phyloP scores from a whole-genome alignment of 1,140 invertebrate species.

The Apis mellifera region Amel_HAv3.1 CM009936.2:6439001-6439500 shows the following conservation, averaged over 20 bases:
- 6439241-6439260: too few species aligned
- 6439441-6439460: too few species aligned
- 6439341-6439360: too few species aligned
- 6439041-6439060: constrained; percentile 35
- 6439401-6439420: too few species aligned
- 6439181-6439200: neutral
- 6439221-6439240: neutral
- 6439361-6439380: too few species aligned
- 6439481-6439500: neutral
- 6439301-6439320: too few species aligned
- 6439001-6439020: constrained; percentile 33
- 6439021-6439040: constrained; percentile 35
- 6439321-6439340: too few species aligned
- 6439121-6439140: constrained; percentile 45
- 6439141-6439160: constrained; percentile 30
- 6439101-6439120: constrained; percentile 45
- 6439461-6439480: too few species aligned
- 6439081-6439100: constrained; percentile 45
- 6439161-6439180: constrained; percentile 12
- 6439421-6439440: too few species aligned
- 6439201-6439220: neutral
- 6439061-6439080: constrained; percentile 48
- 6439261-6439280: neutral
- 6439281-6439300: too few species aligned
- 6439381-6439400: too few species aligned